Evolutionary conservation across 2,797 vertebrate genomes (phyloP).

Genomic region (Darevskia nairensis): DNA sequence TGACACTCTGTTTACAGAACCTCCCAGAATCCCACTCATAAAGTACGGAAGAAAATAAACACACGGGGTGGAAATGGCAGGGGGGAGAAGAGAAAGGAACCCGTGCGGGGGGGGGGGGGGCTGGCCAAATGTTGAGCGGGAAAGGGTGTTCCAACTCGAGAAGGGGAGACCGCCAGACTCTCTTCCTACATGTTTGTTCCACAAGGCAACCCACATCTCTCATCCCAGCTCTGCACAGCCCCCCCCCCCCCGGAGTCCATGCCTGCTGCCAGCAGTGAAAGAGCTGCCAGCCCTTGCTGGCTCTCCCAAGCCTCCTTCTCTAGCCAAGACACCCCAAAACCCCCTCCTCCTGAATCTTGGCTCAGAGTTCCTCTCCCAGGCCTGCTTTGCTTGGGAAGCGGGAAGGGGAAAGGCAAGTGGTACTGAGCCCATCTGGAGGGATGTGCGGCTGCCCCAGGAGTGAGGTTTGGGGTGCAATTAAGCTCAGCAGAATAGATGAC

Average conservation of each 20-base stretch:
- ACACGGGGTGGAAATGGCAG: background rate
- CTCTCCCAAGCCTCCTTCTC: background rate
- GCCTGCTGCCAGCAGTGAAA: too few relatives aligned
- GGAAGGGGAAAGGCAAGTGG: background rate
- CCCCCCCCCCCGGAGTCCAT: too few relatives aligned
- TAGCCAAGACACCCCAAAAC: background rate
- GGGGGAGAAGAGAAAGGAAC: too few relatives aligned
- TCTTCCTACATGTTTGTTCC: background rate
- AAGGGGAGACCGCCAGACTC: background rate
- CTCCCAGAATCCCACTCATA: conserved; percentile 50
- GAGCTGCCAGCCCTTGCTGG: too few relatives aligned
- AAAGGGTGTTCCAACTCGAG: background rate
- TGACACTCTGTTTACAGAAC: conserved; percentile 74
- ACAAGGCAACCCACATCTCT: too few relatives aligned
- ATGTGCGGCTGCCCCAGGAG: background rate
- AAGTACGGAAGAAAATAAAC: conserved; percentile 59
- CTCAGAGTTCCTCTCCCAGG: background rate
- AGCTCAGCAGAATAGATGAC: background rate
- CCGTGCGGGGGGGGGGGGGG: too few relatives aligned
- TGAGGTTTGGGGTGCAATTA: background rate
- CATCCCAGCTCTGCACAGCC: background rate
- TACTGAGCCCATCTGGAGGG: background rate
- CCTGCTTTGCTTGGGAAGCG: background rate
- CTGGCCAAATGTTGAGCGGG: too few relatives aligned
- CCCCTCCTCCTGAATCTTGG: background rate